These are phyloP conservation scores for Glaucomys volans DNA, from an alignment of 2,113 vertebrate genomes.

Conservation along the genomic window DNA sequence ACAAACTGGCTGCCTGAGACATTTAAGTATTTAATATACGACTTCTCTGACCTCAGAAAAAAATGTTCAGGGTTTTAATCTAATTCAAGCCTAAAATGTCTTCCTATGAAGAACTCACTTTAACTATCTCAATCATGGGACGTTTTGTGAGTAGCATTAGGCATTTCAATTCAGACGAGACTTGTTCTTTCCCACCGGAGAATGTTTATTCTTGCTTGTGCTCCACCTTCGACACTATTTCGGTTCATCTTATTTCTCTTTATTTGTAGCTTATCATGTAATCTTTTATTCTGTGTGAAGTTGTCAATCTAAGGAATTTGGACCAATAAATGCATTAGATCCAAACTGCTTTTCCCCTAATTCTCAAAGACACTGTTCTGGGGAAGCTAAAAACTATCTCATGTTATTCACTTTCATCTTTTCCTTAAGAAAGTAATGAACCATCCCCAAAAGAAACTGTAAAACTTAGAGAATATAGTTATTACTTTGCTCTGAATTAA, in stretches of 20 bases:
- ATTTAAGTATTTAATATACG: background rate
- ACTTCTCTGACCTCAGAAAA: background rate
- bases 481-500: background rate
- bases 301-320: background rate
- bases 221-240: background rate
- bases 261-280: background rate
- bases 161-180: background rate
- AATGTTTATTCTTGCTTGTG: background rate
- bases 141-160: background rate
- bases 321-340: background rate
- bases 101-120: conserved; percentile 29
- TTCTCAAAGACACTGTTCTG: background rate
- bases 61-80: background rate
- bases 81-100: background rate
- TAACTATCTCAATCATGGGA: background rate
- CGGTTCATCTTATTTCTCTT: conserved; percentile 14
- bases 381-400: background rate
- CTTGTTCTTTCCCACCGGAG: background rate
- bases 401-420: background rate
- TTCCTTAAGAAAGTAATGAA: background rate
- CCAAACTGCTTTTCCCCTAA: background rate
- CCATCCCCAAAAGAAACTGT: background rate
- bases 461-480: background rate
- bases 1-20: background rate
- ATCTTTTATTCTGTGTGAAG: conserved; percentile 21